Conservation (phyloP, 1,140 invertebrate genomes). For the Lepidostoma basale region DNA sequence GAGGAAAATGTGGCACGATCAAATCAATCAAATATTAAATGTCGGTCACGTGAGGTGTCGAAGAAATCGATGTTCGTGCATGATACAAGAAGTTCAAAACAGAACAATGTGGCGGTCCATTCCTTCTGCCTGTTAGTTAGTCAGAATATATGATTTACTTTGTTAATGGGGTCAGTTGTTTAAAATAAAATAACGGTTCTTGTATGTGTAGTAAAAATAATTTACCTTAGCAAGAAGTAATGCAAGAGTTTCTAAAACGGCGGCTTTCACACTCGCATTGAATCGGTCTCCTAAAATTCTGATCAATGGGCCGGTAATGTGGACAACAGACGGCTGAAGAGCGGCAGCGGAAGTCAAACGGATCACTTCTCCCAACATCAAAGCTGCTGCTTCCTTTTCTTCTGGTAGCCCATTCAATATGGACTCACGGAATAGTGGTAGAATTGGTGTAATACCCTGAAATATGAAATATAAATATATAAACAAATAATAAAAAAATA, state of each 20-base stretch:
- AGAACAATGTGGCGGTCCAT: no score
- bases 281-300: conserved; percentile 96
- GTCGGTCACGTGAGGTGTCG: no score
- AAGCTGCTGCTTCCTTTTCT: conserved; percentile 93
- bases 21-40: no score
- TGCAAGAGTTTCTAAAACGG: conserved; percentile 92
- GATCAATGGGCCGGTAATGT: conserved; percentile 97
- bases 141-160: no score
- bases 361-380: conserved; percentile 92
- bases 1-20: no score
- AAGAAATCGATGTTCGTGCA: no score
- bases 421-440: conserved; percentile 95
- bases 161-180: no score
- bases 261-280: conserved; percentile 90
- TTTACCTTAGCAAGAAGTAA: conserved; percentile 85
- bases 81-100: no score
- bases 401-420: conserved; percentile 94
- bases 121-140: no score
- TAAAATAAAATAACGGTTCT: background rate
- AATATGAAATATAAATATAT: conserved; percentile 30
- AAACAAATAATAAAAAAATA: background rate
- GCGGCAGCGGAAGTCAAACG: conserved; percentile 82
- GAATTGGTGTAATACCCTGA: conserved; percentile 87
- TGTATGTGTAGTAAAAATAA: no score
- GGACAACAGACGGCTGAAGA: conserved; percentile 92